Base-by-base conservation (phyloP, 1,140 invertebrate genomes). In the Maconellicoccus hirsutus region DNA sequence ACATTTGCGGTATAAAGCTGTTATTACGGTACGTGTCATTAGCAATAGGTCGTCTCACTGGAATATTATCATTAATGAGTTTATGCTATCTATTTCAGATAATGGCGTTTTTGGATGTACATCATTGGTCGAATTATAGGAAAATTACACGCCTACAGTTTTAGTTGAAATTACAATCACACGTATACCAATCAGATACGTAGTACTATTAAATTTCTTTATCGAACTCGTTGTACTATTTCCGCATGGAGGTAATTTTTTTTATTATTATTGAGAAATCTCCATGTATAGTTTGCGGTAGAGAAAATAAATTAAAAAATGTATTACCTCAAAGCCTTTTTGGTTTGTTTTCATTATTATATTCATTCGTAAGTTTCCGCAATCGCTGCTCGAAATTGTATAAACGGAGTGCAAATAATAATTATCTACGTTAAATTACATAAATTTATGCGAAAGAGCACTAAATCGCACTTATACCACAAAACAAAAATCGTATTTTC, bases 21-120 rank as follows among this genome's bases (percentile, higher is more conserved):
- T 66, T 66, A 66, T 66, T 66, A 25, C 61, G 25, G 61, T 66
- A 26, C 25, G 61, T 66, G 61, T 66, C 61, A 66, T 66, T 66
- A 66, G 61, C 61, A 66, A 26, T 66, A 66, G 61, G 21, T 66
- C 25, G 61, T 22, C 25, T 66, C 61, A 12, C 19, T 23, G 8
- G 61, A 66, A 25, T 12, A 19, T 66, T 16, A 66, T 66, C 61
- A 66, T 26, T 66, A 66, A 66, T 66, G 61, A 66, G 22, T 66
- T 66, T 66, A 25, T 66, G 61, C 61, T 66, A 66, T 66, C 61
- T 66, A 26, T 66, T 66, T 66, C 61, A 25, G 61, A 66, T 66
- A 66, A 66, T 66, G 61, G 61, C 61, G 61, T 66, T 66, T 25
- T 66, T 66, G 10, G 16, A 66, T 4, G 61, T 66, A 66, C 61